Base-by-base conservation (phyloP, 2,888 invertebrate genomes). In the Timema cristinae region DNA sequence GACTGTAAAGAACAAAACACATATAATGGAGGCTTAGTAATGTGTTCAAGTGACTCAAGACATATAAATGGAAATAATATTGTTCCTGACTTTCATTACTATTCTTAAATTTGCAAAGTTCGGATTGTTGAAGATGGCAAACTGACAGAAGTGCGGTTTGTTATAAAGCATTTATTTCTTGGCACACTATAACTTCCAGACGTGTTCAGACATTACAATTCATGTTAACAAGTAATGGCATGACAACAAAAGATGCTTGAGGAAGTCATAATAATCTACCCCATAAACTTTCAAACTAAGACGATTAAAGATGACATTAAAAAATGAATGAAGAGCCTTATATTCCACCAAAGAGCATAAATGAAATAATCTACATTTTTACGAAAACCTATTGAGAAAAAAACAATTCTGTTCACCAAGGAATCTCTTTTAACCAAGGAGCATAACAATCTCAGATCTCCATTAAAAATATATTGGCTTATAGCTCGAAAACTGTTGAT, bases 141-240 rank as follows among this genome's bases (percentile, higher is more conserved):
- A n/a, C 9, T 59, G 32, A 59, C 5, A 59, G 59, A 59, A 59
- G 59, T 59, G 15, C 59, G 15, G 59, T 59, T 11, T 56, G 56
- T 56, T 56, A 56, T 32, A n/a, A 59, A 59, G 59, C 59, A n/a
- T 59, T 59, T 16, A 59, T 59, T 32, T 32, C 32, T 32, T 32
- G 1, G 32, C 4, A 32, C 32, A 32, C 8, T 8, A 59, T 59
- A 16, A 59, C 59, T n/a, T n/a, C n/a, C 59, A 15, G 1, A 59
- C 59, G 5, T 16, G 59, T 59, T 16, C 59, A 59, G 32, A 8
- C 0, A 59, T 32, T 59, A 13, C n/a, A n/a, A 32, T 59, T n/a
- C 59, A 59, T 59, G 15, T 59, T 59, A 32, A 59, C 15, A 8
- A 59, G 32, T 59, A 59, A n/a, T 5, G 15, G 59, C 32, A 59